These are phyloP conservation scores for Ephydatia muelleri DNA, from an alignment of 37 sponge, comb jelly and placozoan genomes.

Conservation along the genomic window DNA sequence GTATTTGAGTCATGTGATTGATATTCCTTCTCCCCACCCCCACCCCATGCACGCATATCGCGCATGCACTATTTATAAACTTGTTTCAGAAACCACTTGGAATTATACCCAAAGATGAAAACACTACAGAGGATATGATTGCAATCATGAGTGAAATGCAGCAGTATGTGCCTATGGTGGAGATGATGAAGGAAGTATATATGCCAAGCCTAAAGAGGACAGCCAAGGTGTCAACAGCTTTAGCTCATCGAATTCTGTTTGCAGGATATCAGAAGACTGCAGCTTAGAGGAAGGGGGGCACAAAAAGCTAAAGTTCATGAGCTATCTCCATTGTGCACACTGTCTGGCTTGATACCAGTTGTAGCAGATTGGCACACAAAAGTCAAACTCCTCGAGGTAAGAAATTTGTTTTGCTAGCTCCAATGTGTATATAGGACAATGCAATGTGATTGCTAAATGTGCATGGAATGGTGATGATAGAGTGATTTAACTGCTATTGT, in stretches of 20 bases:
- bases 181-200: neutral
- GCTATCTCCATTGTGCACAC: slow-evolving; percentile 7
- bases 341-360: slow-evolving; percentile 27
- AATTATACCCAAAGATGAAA: slow-evolving; percentile 36
- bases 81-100: slow-evolving; percentile 16
- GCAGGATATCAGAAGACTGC: slow-evolving; percentile 31
- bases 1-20: neutral
- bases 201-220: slow-evolving; percentile 15
- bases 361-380: slow-evolving; percentile 41
- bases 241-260: neutral
- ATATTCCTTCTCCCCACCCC: neutral
- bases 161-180: slow-evolving; percentile 27
- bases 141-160: slow-evolving; percentile 20
- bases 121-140: slow-evolving; percentile 35
- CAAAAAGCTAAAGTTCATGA: slow-evolving; percentile 1
- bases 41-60: neutral
- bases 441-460: neutral
- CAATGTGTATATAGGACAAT: neutral
- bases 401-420: neutral
- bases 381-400: slow-evolving; percentile 10
- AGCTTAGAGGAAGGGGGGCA: slow-evolving; percentile 27
- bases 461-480: neutral
- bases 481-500: slow-evolving; percentile 8
- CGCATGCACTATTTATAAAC: slow-evolving; percentile 4
- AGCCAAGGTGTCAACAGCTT: neutral